phyloP scores from a whole-genome alignment of 2,113 vertebrate species.

The Alethe castanea region DNA sequence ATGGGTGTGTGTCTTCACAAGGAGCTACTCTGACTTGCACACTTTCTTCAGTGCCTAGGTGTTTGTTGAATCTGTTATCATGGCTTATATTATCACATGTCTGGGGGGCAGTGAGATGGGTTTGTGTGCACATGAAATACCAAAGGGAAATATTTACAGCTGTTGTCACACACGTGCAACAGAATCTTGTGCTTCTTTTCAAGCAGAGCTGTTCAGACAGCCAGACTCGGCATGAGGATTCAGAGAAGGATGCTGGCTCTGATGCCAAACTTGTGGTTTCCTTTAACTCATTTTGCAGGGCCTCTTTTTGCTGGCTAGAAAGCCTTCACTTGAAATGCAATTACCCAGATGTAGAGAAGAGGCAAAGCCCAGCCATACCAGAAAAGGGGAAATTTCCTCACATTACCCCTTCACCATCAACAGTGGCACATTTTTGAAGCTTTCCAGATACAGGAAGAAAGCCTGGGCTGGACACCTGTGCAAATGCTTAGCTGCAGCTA shows the following conservation, averaged over 20 bases:
- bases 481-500: not conserved
- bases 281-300: constrained; percentile 56
- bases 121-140: not conserved
- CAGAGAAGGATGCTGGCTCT: constrained; percentile 48
- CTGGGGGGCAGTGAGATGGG: not conserved
- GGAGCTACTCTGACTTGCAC: not conserved
- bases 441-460: not conserved
- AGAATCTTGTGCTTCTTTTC: not conserved
- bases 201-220: constrained; percentile 30
- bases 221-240: not conserved
- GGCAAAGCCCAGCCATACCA: not conserved
- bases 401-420: not conserved
- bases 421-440: not conserved
- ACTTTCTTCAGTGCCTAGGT: not conserved
- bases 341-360: not conserved
- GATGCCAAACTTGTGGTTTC: constrained; percentile 61
- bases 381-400: constrained; percentile 23
- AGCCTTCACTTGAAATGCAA: constrained; percentile 33
- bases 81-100: not conserved
- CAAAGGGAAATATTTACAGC: constrained; percentile 4
- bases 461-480: not conserved
- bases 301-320: constrained; percentile 49
- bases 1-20: not conserved
- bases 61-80: not conserved
- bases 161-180: not conserved